Conservation (phyloP, 2,797 vertebrate species). For the Pseudochaenichthys georgianus region DNA sequence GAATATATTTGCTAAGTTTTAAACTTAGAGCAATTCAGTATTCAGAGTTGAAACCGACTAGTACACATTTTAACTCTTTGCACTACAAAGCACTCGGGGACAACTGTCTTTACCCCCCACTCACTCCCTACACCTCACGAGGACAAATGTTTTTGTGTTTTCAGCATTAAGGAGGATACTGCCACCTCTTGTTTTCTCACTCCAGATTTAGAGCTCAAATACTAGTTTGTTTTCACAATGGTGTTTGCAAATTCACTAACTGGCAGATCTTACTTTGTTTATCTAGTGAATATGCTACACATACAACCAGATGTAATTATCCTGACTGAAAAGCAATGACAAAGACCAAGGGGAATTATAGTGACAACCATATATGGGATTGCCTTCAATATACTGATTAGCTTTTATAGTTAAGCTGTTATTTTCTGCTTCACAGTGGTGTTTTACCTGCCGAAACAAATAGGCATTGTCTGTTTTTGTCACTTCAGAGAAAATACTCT, state of each 20-base stretch:
- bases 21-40: not conserved
- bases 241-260: slow-evolving; percentile 1
- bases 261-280: not conserved
- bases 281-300: not conserved
- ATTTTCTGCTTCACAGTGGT: not conserved
- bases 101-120: slow-evolving; percentile 51
- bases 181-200: slow-evolving; percentile 79
- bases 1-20: not conserved
- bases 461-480: slow-evolving; percentile 31
- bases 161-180: slow-evolving; percentile 61
- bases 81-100: slow-evolving; percentile 51
- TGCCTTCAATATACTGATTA: slow-evolving; percentile 11
- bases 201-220: slow-evolving; percentile 34
- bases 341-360: not conserved
- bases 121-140: slow-evolving; percentile 21
- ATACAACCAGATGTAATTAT: not conserved
- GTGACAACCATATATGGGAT: not conserved
- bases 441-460: slow-evolving; percentile 29
- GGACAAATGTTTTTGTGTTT: slow-evolving; percentile 76
- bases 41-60: not conserved
- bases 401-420: not conserved
- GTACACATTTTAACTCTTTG: slow-evolving; percentile 2
- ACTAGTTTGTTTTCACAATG: slow-evolving; percentile 49
- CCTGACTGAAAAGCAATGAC: not conserved
- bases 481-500: slow-evolving; percentile 44